These are phyloP conservation scores for Blastobasis lacticolella DNA, from an alignment of 2,888 invertebrate genomes.

Conservation along the genomic window DNA sequence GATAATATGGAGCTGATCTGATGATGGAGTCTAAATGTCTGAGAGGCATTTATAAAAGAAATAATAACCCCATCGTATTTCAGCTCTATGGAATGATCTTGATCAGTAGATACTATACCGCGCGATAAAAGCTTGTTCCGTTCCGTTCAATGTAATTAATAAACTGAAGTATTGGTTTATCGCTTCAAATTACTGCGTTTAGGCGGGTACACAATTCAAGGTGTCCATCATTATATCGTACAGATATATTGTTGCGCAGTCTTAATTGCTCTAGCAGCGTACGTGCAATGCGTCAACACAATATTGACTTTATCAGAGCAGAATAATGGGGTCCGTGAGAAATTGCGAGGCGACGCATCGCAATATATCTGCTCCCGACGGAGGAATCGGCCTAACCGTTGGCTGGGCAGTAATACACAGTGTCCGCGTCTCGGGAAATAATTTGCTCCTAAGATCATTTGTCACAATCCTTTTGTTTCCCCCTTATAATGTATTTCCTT, in stretches of 20 bases:
- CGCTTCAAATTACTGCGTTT: too few relatives aligned
- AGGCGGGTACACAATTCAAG: too few relatives aligned
- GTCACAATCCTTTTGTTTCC: conserved; percentile 26
- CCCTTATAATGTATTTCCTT: conserved; percentile 25
- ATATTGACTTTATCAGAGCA: conserved; percentile 28
- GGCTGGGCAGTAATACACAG: conserved; percentile 21
- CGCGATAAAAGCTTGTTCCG: too few relatives aligned
- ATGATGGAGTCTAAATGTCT: too few relatives aligned
- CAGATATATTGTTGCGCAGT: conserved; percentile 3
- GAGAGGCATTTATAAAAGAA: too few relatives aligned
- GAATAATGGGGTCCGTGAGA: conserved; percentile 34
- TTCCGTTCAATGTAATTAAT: too few relatives aligned
- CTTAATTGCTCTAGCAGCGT: conserved; percentile 19
- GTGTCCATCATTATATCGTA: too few relatives aligned
- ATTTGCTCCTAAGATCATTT: conserved; percentile 30
- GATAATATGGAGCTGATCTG: too few relatives aligned
- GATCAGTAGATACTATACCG: too few relatives aligned
- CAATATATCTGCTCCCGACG: conserved; percentile 30
- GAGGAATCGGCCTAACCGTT: conserved; percentile 13
- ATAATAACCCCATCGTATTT: too few relatives aligned
- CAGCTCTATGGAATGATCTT: too few relatives aligned
- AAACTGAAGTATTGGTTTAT: too few relatives aligned
- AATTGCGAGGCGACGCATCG: conserved; percentile 25
- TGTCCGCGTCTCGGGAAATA: conserved; percentile 15
- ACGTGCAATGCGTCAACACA: conserved; percentile 21